A percentile compares a stretch with the other conserved stretches of the same genome.
These are phyloP conservation scores for Drosophila neotestacea DNA, from an alignment of 2,888 invertebrate species.

Conservation along the genomic window DNA sequence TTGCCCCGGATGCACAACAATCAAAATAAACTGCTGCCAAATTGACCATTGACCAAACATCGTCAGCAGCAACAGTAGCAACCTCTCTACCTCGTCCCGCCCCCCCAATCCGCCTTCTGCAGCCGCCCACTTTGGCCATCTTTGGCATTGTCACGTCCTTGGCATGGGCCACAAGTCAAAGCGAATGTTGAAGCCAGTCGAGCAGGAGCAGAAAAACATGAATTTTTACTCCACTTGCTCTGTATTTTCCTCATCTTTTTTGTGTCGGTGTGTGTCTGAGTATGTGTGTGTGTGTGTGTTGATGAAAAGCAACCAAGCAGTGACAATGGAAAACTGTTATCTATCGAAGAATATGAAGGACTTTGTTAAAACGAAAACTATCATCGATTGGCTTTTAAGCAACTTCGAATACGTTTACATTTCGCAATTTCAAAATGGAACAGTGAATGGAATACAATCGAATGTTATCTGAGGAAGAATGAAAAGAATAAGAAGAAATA, in stretches of 20 bases:
- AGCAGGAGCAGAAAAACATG: constrained; percentile 33
- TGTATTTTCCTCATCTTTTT: constrained; percentile 26
- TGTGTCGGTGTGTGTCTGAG: background rate
- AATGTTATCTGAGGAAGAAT: background rate
- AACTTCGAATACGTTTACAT: constrained; percentile 8
- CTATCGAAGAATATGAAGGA: constrained; percentile 24
- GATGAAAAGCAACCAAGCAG: constrained; percentile 4
- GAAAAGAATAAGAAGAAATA: background rate
- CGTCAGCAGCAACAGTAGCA: constrained; percentile 45
- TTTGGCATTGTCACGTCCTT: constrained; percentile 67
- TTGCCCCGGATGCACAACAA: constrained; percentile 78
- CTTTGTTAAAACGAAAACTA: constrained; percentile 13
- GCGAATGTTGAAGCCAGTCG: constrained; percentile 30
- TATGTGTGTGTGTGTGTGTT: background rate
- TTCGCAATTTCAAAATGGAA: background rate
- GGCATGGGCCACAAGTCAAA: constrained; percentile 55
- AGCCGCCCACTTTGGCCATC: constrained; percentile 13
- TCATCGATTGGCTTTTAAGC: constrained; percentile 26
- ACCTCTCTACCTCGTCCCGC: background rate
- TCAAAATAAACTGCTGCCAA: constrained; percentile 81
- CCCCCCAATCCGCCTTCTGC: background rate
- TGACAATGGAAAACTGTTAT: constrained; percentile 27
- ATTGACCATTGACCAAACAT: constrained; percentile 80
- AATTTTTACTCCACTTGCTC: constrained; percentile 29
- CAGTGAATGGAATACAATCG: background rate